These are phyloP conservation scores for Campylomormyrus numenius DNA, from an alignment of 2,113 vertebrate species.

Conservation along the genomic window DNA sequence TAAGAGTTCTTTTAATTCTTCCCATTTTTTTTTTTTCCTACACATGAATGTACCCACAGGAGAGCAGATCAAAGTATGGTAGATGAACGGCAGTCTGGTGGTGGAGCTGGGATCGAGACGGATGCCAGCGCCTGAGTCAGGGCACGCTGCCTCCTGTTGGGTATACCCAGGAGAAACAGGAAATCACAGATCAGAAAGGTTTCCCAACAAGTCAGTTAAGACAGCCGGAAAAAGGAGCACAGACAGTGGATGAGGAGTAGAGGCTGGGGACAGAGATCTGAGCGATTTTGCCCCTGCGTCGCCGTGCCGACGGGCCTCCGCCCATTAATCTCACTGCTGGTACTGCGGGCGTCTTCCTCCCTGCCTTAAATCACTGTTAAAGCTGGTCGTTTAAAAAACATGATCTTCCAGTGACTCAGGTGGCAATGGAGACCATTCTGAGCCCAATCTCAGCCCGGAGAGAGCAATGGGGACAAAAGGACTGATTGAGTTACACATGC, in stretches of 20 bases:
- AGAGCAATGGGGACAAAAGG: neutral
- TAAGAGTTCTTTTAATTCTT: neutral
- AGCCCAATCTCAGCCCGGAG: neutral
- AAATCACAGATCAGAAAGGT: neutral
- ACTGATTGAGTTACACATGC: slow-evolving; percentile 13
- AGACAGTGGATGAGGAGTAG: neutral
- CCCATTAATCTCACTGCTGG: neutral
- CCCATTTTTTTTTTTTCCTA: neutral
- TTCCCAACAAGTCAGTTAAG: neutral
- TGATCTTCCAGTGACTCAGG: neutral
- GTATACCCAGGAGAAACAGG: neutral
- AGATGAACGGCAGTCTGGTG: neutral
- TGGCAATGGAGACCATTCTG: neutral
- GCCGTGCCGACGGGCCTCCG: neutral
- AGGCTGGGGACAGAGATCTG: neutral
- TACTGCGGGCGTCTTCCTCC: neutral
- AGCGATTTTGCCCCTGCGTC: neutral
- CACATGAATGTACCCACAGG: neutral
- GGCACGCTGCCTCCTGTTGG: neutral
- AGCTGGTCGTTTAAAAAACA: slow-evolving; percentile 8
- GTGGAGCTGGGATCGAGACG: neutral
- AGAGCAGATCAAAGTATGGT: neutral
- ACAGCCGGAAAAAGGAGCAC: neutral
- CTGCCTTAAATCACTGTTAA: neutral
- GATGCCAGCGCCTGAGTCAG: neutral